Conservation (phyloP, 2,113 vertebrate genomes). For the Hippocampus abdominalis region DNA sequence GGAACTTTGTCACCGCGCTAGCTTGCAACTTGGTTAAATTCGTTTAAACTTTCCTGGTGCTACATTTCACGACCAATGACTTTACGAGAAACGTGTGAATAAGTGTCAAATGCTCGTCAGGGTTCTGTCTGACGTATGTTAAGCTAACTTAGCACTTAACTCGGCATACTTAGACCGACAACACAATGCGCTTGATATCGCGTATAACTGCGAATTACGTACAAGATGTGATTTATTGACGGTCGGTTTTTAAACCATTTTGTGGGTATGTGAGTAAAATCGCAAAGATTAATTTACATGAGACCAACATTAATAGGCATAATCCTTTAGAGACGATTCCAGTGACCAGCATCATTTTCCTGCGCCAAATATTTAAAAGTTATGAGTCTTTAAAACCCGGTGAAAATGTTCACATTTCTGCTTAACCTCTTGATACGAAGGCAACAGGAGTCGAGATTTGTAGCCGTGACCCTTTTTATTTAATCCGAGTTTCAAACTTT, state of each 20-base stretch:
- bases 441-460: neutral
- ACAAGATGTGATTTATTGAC: neutral
- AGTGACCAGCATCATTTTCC: neutral
- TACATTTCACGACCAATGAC: neutral
- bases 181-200: neutral
- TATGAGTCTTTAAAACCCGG: too few species aligned
- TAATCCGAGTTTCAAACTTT: neutral
- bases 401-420: neutral
- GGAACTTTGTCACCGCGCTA: neutral
- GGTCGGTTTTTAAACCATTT: neutral
- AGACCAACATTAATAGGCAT: neutral
- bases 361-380: neutral
- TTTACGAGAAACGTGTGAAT: neutral
- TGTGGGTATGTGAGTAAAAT: neutral
- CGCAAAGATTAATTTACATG: neutral
- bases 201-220: neutral
- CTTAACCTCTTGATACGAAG: neutral
- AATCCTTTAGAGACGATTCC: neutral
- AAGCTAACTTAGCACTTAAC: neutral
- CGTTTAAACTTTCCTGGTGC: neutral
- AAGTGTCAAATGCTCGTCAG: neutral
- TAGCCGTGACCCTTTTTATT: neutral
- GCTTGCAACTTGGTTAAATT: neutral
- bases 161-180: neutral
- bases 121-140: neutral